A percentile compares a stretch with the other conserved stretches of the same genome.
Conservation (phyloP, 2,888 invertebrate genomes). For the Mythimna lalbum region DNA sequence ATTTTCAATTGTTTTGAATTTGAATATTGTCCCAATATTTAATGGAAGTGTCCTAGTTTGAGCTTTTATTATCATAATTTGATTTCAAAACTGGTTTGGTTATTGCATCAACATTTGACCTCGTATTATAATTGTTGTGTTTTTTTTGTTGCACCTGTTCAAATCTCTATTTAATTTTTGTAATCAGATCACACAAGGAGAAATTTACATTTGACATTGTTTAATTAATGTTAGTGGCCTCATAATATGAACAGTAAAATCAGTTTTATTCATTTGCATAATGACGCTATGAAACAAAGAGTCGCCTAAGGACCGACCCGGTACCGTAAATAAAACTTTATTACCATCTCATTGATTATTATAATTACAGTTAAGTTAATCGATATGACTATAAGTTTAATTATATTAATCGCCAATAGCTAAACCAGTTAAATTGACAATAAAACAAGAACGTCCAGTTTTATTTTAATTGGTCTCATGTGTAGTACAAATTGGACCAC, state of each 20-base stretch:
- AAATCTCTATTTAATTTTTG: constrained; percentile 20
- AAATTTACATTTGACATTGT: constrained; percentile 16
- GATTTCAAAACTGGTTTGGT: constrained; percentile 42
- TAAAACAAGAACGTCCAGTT: constrained; percentile 49
- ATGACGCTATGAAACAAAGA: constrained; percentile 36
- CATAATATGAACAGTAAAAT: constrained; percentile 31
- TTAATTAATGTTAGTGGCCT: constrained; percentile 10
- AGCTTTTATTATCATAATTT: constrained; percentile 37
- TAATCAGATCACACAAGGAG: constrained; percentile 21
- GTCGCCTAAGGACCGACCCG: constrained; percentile 28
- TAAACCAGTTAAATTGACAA: constrained; percentile 45
- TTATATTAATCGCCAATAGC: constrained; percentile 59
- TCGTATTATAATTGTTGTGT: constrained; percentile 2
- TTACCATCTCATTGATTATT: constrained; percentile 51
- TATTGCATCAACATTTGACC: constrained; percentile 45
- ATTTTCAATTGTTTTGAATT: constrained; percentile 27
- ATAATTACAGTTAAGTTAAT: constrained; percentile 56
- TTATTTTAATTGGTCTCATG: constrained; percentile 54
- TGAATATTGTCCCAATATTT: constrained; percentile 10
- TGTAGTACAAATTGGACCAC: constrained; percentile 54
- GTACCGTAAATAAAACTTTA: constrained; percentile 56
- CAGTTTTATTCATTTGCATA: constrained; percentile 31
- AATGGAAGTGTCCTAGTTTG: constrained; percentile 29
- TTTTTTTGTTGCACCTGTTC: constrained; percentile 11
- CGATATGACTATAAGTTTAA: constrained; percentile 41